Conservation (phyloP, 2,113 vertebrate genomes). For the Aspidoscelis tigris region DNA sequence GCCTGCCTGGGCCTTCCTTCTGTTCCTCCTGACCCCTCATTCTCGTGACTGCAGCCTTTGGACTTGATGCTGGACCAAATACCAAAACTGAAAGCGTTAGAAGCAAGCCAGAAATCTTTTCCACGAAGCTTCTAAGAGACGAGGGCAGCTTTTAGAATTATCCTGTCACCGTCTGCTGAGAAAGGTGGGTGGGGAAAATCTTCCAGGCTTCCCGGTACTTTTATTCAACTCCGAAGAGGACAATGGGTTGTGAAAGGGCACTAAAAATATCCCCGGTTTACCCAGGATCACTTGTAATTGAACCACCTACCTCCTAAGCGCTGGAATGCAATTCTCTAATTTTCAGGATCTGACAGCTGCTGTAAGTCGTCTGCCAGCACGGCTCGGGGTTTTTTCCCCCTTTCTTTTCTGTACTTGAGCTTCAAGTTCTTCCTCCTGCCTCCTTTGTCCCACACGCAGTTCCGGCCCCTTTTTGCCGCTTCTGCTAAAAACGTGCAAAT, state of each 20-base stretch:
- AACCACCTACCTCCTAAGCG: slow-evolving; percentile 74
- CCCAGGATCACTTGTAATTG: slow-evolving; percentile 74
- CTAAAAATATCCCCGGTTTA: slow-evolving; percentile 79
- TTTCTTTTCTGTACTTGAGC: slow-evolving; percentile 59
- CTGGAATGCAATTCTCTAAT: slow-evolving; percentile 75
- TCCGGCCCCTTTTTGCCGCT: slow-evolving; percentile 48
- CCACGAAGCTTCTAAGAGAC: background rate
- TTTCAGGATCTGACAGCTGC: slow-evolving; percentile 76
- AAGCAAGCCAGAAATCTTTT: background rate
- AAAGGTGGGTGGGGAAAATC: background rate
- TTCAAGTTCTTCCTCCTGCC: slow-evolving; percentile 67
- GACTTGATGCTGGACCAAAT: too few species aligned
- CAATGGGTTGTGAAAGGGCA: slow-evolving; percentile 66
- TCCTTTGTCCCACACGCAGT: slow-evolving; percentile 48
- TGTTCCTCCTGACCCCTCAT: too few species aligned
- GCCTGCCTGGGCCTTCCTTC: background rate
- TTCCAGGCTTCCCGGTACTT: slow-evolving; percentile 35
- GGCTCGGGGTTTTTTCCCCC: background rate
- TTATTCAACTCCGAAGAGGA: slow-evolving; percentile 68
- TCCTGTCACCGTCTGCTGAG: slow-evolving; percentile 34
- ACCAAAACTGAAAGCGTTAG: background rate
- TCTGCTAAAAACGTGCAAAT: slow-evolving; percentile 48
- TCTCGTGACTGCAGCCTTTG: background rate
- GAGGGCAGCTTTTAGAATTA: slow-evolving; percentile 37
- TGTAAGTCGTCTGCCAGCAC: slow-evolving; percentile 69